Evolutionary conservation across 2,113 vertebrate species (phyloP).

Genomic region (Equus przewalskii): DNA sequence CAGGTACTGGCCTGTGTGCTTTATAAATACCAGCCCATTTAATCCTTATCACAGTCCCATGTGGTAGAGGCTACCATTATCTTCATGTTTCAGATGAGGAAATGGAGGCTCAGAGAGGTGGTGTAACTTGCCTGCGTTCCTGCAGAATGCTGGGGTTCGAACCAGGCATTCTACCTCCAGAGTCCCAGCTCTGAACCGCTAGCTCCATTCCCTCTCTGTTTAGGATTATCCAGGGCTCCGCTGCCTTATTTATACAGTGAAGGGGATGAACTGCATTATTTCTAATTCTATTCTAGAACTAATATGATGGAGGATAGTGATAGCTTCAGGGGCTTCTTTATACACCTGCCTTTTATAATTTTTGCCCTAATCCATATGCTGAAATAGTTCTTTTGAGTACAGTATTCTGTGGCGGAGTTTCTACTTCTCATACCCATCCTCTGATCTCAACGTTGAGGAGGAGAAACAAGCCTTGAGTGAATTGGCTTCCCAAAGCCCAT

Average conservation of each 20-base stretch:
- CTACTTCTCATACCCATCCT: not conserved
- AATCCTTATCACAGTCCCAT: not conserved
- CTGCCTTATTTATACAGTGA: not conserved
- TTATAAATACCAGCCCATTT: not conserved
- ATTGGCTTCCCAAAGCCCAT: not conserved
- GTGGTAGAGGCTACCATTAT: not conserved
- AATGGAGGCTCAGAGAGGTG: not conserved
- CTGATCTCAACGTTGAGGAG: not conserved
- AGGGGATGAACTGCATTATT: not conserved
- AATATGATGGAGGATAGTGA: not conserved
- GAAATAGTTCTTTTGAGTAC: not conserved
- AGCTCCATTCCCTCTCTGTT: not conserved
- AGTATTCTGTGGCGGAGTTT: not conserved
- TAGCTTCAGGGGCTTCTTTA: not conserved
- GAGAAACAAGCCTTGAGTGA: not conserved
- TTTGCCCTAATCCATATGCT: not conserved
- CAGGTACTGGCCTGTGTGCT: not conserved
- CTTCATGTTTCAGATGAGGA: slow-evolving; percentile 25
- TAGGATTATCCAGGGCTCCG: not conserved
- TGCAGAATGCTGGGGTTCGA: not conserved
- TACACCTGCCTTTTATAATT: not conserved
- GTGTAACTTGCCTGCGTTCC: not conserved
- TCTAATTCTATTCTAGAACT: not conserved
- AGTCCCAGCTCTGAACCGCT: not conserved
- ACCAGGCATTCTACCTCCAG: not conserved